Base-by-base conservation (phyloP, 2,888 invertebrate species). In the Calameuta filiformis region DNA sequence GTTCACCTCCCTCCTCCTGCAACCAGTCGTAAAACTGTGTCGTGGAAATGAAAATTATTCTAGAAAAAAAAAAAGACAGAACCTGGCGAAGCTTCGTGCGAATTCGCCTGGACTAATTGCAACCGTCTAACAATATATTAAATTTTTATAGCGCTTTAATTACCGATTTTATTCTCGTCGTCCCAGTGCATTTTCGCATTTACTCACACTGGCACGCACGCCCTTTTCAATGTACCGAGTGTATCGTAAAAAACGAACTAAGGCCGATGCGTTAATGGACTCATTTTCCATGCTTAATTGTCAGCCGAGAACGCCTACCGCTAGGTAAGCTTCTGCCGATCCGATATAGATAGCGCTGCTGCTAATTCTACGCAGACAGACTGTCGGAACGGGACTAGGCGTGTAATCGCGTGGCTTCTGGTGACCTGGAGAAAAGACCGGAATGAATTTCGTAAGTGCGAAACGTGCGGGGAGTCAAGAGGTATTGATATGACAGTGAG, bases 101-200 rank as follows among this genome's bases (percentile, higher is more conserved):
- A 40, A 40, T 40, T 40, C 15, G 40, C 40, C 6, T 6, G 40
- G 6, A 68, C 76, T 76, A 76, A 76, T 79, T 76, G 79, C 79
- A 9, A 73, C 74, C 75, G 76, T 73, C 71, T 35, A 78, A 75
- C 75, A 34, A 74, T 73, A 74, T 69, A 37, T 76, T 82, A 84
- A 84, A 81, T 82, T 81, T 84, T 83, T 81, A 80, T 76, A 73
- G 69, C 77, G 68, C 79, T 73, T 82, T 83, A 87, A 87, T 87
- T 84, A 79, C 81, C 82, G 81, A 84, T 83, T 87, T 87, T 81
- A 83, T 84, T 80, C 81, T 80, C 77, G 78, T 75, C 73, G 75
- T 73, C 69, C 75, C 1, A n/a, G 81, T 73, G 79, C 82, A 80
- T 82, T 85, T 83, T 87, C 81, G 83, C 83, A 83, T 87, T 86